Conservation (phyloP, 2,113 vertebrate species). For the Anarhynchus alexandrinus region DNA sequence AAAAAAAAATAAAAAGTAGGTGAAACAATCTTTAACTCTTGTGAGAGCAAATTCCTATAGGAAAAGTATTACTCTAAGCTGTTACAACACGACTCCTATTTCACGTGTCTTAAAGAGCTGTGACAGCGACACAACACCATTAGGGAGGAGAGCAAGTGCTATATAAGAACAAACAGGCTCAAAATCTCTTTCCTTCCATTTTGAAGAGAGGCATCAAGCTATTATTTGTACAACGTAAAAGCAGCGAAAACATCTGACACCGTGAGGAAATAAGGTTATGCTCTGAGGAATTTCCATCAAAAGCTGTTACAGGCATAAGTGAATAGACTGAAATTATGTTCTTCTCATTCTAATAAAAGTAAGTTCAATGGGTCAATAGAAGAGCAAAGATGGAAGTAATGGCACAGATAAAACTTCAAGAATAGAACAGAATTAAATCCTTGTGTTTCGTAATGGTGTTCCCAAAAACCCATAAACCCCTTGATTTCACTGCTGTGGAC, state of each 20-base stretch:
- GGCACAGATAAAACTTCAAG: not conserved
- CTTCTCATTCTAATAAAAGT: not conserved
- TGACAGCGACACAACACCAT: not conserved
- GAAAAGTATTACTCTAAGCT: not conserved
- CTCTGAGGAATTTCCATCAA: not conserved
- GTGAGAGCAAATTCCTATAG: not conserved
- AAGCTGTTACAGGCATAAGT: not conserved
- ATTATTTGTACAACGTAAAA: not conserved
- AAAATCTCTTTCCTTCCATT: not conserved
- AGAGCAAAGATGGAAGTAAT: not conserved
- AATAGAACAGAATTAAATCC: not conserved
- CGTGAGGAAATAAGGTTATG: not conserved
- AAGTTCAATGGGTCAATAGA: not conserved
- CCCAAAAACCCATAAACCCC: not conserved
- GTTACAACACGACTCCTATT: not conserved
- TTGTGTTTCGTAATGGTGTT: not conserved
- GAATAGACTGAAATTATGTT: not conserved
- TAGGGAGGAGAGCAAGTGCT: not conserved
- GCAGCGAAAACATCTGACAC: not conserved
- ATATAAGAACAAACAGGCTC: not conserved
- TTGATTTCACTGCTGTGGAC: not conserved
- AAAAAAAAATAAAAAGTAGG: not conserved
- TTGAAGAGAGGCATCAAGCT: not conserved
- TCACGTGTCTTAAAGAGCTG: not conserved
- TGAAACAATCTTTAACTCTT: not conserved